Conservation (phyloP, 1,140 invertebrate species). For the Drosophila pandora region DNA sequence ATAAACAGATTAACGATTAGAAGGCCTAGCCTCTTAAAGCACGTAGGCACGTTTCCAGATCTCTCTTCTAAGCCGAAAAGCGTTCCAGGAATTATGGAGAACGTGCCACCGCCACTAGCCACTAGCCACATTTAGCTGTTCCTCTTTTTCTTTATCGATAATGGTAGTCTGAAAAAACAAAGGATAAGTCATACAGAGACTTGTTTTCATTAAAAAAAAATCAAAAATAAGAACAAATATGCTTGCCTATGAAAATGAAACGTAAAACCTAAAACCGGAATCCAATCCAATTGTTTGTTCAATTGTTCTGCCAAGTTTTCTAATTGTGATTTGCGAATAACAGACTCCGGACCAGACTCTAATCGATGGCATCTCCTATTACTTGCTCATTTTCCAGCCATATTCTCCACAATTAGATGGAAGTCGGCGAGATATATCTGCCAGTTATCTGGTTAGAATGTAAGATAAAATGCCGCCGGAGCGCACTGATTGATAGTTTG, state of each 20-base stretch:
- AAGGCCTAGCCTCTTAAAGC: background rate
- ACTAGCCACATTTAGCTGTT: too few species aligned
- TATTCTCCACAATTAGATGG: conserved; percentile 28
- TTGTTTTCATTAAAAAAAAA: background rate
- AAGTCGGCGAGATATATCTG: conserved; percentile 14
- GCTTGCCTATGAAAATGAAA: background rate
- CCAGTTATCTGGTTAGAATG: too few species aligned
- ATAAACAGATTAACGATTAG: background rate
- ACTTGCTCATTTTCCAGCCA: conserved; percentile 20
- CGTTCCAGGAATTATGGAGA: background rate
- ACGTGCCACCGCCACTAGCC: background rate
- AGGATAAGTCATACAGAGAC: background rate
- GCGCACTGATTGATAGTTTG: conserved; percentile 38
- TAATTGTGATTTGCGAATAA: conserved; percentile 23
- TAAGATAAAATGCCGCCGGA: too few species aligned
- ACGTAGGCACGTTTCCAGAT: conserved; percentile 6
- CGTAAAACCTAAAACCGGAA: conserved; percentile 6
- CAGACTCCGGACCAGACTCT: conserved; percentile 1
- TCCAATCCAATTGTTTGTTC: conserved; percentile 8
- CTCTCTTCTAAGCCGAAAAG: conserved; percentile 2
- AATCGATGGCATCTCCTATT: conserved; percentile 25
- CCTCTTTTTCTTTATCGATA: background rate
- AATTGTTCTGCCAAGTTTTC: conserved; percentile 28
- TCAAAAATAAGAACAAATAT: too few species aligned
- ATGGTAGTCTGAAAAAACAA: background rate